Evolutionary conservation across 2,888 invertebrate species (phyloP), one percentile per base, ranked within the genome.

Genomic region (Lissocephala sabroskyi): DNA sequence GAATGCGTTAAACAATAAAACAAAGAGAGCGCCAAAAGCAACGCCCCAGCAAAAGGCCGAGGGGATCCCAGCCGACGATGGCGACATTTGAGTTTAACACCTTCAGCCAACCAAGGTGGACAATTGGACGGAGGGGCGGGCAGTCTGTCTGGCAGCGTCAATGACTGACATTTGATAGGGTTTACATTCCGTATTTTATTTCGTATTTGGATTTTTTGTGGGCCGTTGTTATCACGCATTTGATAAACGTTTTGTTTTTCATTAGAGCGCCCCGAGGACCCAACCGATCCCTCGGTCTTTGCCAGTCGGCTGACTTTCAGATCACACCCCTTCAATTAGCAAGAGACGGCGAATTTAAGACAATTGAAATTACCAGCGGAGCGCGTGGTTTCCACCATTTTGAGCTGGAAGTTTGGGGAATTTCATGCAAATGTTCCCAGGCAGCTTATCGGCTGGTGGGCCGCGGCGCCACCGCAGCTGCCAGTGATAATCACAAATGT

Each of bases 241-340:
- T 73, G 76, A 76, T 73, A 73, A 73, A 73, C 74, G 70, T 70
- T 76, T 76, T 76, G 76, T 73, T 75, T 70, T 76, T 57, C 53
- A 59, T 59, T 55, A 59, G 51, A 18, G 13, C 19, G 11, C n/a
- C 2, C 16, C 10, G 11, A 3, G 19, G 4, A 10, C 17, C 32
- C 17, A n/a, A n/a, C n/a, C n/a, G n/a, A 4, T 30, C 37, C 16
- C 3, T 16, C 30, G 29, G 18, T 3, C 33, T 33, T 41, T 17
- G 30, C 2, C 17, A 9, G 18, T n/a, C 18, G n/a, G 18, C 23
- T 29, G 40, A 10, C 46, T 44, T 45, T 28, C 52, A 26, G 54
- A 70, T 70, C 71, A 66, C 71, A 68, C 61, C 62, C 68, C 74
- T 65, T 65, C 57, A 59, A 75, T 76, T 76, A 75, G 65, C 74